Evolutionary conservation across 2,888 invertebrate species (phyloP).

Genomic region (Galerucella calmariensis): DNA sequence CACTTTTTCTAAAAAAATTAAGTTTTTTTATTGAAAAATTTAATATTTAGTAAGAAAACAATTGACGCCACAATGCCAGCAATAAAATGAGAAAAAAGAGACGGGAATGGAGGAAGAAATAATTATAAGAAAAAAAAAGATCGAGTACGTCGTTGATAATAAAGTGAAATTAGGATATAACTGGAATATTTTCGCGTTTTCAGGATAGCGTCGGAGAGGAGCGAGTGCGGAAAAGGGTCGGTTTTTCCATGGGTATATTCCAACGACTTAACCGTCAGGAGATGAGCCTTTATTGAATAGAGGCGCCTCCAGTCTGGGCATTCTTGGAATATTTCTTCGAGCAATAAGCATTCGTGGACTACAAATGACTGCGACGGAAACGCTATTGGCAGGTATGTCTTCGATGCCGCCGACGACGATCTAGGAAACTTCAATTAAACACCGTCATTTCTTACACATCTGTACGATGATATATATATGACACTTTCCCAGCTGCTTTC

Average conservation of each 20-base stretch:
- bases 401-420: slow-evolving; percentile 12
- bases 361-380: slow-evolving; percentile 52
- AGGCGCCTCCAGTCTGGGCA: slow-evolving; percentile 55
- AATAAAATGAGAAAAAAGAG: background rate
- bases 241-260: slow-evolving; percentile 42
- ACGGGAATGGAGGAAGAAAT: background rate
- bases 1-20: too few species aligned
- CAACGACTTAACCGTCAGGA: slow-evolving; percentile 44
- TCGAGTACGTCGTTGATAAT: background rate
- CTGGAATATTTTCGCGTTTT: slow-evolving; percentile 57
- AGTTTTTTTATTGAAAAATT: too few species aligned
- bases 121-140: background rate
- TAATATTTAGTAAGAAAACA: too few species aligned
- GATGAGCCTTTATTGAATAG: slow-evolving; percentile 60
- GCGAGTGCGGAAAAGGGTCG: slow-evolving; percentile 28
- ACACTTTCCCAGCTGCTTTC: background rate
- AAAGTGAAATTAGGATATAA: slow-evolving; percentile 51
- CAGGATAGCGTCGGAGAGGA: slow-evolving; percentile 37
- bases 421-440: slow-evolving; percentile 40
- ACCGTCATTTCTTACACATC: slow-evolving; percentile 30
- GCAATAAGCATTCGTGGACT: slow-evolving; percentile 54
- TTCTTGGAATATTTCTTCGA: slow-evolving; percentile 54
- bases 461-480: background rate
- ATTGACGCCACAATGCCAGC: background rate
- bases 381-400: slow-evolving; percentile 51